These are phyloP conservation scores for Cordilura impudica DNA, from an alignment of 2,888 invertebrate species.

Conservation along the genomic window DNA sequence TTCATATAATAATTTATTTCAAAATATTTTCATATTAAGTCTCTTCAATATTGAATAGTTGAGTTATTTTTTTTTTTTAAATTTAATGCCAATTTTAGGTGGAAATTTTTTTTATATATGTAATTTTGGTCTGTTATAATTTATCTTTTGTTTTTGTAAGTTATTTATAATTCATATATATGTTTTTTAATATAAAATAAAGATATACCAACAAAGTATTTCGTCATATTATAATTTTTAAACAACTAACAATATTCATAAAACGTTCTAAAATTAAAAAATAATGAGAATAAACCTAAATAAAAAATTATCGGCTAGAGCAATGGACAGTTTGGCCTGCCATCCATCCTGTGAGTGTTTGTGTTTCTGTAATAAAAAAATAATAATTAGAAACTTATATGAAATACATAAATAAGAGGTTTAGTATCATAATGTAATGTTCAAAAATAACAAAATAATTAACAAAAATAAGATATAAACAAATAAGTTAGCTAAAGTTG, in stretches of 20 bases:
- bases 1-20: too few relatives aligned
- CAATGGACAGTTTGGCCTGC: conserved; percentile 71
- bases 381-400: too few relatives aligned
- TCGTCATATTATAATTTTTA: not conserved
- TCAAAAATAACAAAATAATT: too few relatives aligned
- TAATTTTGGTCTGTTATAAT: not conserved
- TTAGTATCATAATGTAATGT: too few relatives aligned
- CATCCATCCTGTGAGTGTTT: conserved; percentile 68
- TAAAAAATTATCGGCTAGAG: not conserved
- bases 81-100: not conserved
- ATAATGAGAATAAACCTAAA: not conserved
- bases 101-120: not conserved
- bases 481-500: too few relatives aligned
- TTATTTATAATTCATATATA: not conserved
- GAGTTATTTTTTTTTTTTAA: too few relatives aligned
- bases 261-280: not conserved
- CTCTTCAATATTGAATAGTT: too few relatives aligned
- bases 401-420: too few relatives aligned
- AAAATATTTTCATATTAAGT: too few relatives aligned
- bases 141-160: not conserved
- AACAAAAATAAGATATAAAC: too few relatives aligned
- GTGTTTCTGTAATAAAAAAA: conserved; percentile 66
- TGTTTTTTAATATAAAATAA: not conserved
- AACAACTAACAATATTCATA: not conserved
- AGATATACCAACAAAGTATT: not conserved